Base-by-base conservation (phyloP, 2,888 invertebrate species). In the Nowickia ferox region DNA sequence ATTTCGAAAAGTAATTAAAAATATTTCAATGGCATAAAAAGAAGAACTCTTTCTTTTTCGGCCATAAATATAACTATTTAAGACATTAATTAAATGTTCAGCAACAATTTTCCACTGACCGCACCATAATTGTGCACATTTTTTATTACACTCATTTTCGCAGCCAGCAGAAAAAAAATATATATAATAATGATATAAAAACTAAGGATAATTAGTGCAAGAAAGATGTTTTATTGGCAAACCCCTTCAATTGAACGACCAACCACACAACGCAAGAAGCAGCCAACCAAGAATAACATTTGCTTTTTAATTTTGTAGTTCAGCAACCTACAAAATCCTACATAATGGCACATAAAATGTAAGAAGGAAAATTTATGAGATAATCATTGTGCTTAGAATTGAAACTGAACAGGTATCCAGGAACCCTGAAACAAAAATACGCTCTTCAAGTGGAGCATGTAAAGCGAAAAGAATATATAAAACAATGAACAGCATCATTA, bases 81-180 rank as follows among this genome's bases (percentile, higher is more conserved):
- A 57, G 83, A 83, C 79, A 83, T 86, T 86, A 86, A 86, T 86
- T 86, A 86, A 86, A 83, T 83, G 79, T 80, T 59, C 40, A 86
- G 46, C 46, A 81, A 84, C 53, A 80, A 75, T 79, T 86, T 86
- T 80, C 79, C 83, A 80, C 75, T 86, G 83, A 80, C 83, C 86
- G 71, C 86, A 86, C 79, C 75, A 79, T 86, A 83, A 86, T 86
- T 86, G 86, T 83, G 55, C 63, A 66, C 83, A 86, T 86, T 86
- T 30, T 30, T 30, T 83, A 83, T 86, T 86, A 86, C 75, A 66
- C n/a, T 66, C 59, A 75, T 51, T 75, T 59, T 78, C 63, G 59
- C 40, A 40, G 6, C 30, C 30, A 30, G 30, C 6, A 42, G n/a
- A 72, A 51, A 44, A 63, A 10, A 57, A 61, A 72, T n/a, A n/a